These are phyloP conservation scores for Boulengeromyrus knoepffleri DNA, from an alignment of 2,113 vertebrate genomes.

Conservation along the genomic window DNA sequence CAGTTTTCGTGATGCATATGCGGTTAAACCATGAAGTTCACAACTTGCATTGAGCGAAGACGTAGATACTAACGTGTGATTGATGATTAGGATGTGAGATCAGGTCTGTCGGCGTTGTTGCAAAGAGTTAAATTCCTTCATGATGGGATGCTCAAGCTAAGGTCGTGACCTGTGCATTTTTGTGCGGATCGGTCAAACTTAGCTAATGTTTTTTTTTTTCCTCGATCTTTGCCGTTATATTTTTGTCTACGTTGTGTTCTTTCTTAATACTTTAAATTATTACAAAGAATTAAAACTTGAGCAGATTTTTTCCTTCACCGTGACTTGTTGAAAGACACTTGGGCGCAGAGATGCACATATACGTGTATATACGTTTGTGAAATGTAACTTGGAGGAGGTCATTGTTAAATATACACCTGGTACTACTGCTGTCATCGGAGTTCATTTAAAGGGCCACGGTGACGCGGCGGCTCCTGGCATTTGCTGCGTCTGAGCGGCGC, in stretches of 20 bases:
- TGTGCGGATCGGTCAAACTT: neutral
- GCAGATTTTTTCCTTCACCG: neutral
- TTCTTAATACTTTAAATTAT: neutral
- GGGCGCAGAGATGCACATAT: neutral
- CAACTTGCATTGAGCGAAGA: slow-evolving; percentile 20
- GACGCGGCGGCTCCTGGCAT: neutral
- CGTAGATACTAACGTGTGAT: slow-evolving; percentile 9
- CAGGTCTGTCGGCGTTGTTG: slow-evolving; percentile 18
- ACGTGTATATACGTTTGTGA: neutral
- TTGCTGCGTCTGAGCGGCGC: slow-evolving; percentile 1
- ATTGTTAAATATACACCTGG: neutral
- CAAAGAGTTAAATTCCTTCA: slow-evolving; percentile 29
- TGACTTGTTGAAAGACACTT: neutral
- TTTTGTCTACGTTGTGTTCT: neutral
- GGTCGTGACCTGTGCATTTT: slow-evolving; percentile 16
- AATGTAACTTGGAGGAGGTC: neutral
- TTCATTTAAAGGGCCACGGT: neutral
- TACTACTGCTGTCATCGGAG: neutral
- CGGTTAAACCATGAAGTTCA: slow-evolving; percentile 17
- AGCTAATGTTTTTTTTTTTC: neutral
- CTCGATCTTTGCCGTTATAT: neutral
- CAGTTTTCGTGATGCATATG: neutral
- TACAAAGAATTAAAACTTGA: neutral
- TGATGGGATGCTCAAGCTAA: slow-evolving; percentile 3
- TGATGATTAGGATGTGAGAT: neutral